A percentile compares a stretch with the other conserved stretches of the same genome.
Evolutionary conservation across 2,888 invertebrate genomes (phyloP).

Genomic region (Oscheius sp.): DNA sequence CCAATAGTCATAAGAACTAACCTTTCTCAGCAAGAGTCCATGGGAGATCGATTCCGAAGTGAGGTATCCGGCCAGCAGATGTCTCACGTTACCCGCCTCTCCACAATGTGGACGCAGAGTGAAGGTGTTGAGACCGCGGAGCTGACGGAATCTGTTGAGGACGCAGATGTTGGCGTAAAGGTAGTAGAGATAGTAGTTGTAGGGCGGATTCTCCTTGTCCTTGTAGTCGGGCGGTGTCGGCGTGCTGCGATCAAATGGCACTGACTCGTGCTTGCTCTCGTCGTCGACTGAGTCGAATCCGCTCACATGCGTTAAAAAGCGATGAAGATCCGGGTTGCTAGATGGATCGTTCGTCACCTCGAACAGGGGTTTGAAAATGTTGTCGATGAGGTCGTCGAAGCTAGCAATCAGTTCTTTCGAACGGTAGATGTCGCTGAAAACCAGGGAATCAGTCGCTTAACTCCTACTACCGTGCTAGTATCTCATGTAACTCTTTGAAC

Average conservation of each 20-base stretch:
- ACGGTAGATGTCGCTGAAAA: slow-evolving; percentile 91
- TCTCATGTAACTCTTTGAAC: neutral
- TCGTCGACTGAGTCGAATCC: slow-evolving; percentile 99
- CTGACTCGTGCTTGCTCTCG: slow-evolving; percentile 97
- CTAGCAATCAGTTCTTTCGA: slow-evolving; percentile 87
- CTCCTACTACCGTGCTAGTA: neutral
- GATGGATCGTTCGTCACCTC: slow-evolving; percentile 93
- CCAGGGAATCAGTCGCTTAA: neutral
- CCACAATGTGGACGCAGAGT: slow-evolving; percentile 96
- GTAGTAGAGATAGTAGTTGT: slow-evolving; percentile 96
- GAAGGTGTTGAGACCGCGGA: slow-evolving; percentile 79
- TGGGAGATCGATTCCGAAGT: slow-evolving; percentile 98
- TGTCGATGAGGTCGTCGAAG: slow-evolving; percentile 94
- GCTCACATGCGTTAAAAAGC: slow-evolving; percentile 86
- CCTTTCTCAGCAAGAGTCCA: slow-evolving; percentile 93
- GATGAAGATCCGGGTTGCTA: slow-evolving; percentile 90
- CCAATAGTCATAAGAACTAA: slow-evolving; percentile 5
- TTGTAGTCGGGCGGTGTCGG: slow-evolving; percentile 87
- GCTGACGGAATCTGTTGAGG: slow-evolving; percentile 89
- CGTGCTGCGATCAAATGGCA: slow-evolving; percentile 81
- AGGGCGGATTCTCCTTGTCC: slow-evolving; percentile 93
- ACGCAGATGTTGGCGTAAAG: slow-evolving; percentile 96
- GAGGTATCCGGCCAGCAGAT: slow-evolving; percentile 94
- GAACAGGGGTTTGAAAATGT: slow-evolving; percentile 93
- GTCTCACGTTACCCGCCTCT: slow-evolving; percentile 96